A percentile compares a stretch with the other conserved stretches of the same genome.
Conservation (phyloP, 2,888 invertebrate species). For the Magallana nippona region DNA sequence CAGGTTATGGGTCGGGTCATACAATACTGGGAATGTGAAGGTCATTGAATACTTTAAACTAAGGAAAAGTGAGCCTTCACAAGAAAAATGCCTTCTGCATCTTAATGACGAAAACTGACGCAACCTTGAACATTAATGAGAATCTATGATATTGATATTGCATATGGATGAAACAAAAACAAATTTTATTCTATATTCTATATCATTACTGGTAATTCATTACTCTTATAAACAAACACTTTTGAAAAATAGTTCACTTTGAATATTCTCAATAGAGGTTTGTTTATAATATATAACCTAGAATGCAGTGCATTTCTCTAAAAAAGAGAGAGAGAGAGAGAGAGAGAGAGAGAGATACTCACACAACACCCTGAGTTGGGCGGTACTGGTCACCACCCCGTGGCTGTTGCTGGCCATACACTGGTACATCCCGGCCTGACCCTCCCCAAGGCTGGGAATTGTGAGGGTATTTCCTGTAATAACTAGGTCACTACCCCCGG, state of each 20-base stretch:
- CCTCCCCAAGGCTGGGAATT: slow-evolving; percentile 54
- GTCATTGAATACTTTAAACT: background rate
- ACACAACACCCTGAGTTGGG: slow-evolving; percentile 92
- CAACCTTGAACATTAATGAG: no score
- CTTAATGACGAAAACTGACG: no score
- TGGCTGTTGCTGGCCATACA: slow-evolving; percentile 89
- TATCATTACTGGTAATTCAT: no score
- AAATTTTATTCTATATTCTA: no score
- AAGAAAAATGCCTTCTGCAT: background rate
- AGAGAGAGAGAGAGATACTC: slow-evolving; percentile 75
- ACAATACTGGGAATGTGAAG: background rate
- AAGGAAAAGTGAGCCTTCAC: background rate
- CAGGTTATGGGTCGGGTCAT: slow-evolving; percentile 2
- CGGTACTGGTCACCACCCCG: slow-evolving; percentile 91
- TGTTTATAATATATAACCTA: no score
- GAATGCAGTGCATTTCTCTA: no score
- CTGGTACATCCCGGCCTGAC: slow-evolving; percentile 92
- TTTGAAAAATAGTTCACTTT: no score
- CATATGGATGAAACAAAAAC: no score
- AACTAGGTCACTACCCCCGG: slow-evolving; percentile 49
- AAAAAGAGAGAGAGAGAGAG: no score
- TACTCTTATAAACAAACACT: no score
- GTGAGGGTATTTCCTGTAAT: slow-evolving; percentile 61
- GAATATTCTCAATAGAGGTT: no score
- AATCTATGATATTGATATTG: no score